Conservation (phyloP, 2,797 vertebrate genomes). For the Tapirus indicus region DNA sequence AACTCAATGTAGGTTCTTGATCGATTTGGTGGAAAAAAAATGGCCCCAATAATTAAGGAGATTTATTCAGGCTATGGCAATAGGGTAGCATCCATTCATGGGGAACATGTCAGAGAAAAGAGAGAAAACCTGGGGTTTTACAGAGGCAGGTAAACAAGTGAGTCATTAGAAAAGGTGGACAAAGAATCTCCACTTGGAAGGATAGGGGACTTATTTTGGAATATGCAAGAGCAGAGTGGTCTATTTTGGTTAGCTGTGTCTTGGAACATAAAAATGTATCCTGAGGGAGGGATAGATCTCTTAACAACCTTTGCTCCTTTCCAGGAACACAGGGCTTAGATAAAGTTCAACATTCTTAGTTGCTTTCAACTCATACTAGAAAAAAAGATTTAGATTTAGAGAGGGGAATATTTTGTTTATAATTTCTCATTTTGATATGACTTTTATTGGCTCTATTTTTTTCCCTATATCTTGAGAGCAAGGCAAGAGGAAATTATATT, state of each 20-base stretch:
- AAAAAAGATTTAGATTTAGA: constrained; percentile 44
- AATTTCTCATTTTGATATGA: constrained; percentile 5
- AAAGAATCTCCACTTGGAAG: neutral
- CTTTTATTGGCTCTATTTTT: neutral
- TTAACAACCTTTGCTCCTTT: constrained; percentile 1
- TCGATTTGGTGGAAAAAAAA: constrained; percentile 40
- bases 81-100: neutral
- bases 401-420: constrained; percentile 1
- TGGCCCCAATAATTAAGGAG: neutral
- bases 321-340: neutral
- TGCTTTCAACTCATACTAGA: neutral
- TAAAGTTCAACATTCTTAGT: constrained; percentile 13
- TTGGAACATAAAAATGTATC: neutral
- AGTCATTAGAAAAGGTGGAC: neutral
- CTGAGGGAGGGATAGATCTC: neutral
- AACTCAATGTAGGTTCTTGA: neutral
- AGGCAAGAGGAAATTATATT: neutral
- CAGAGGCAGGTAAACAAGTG: neutral
- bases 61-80: neutral
- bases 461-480: neutral
- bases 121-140: neutral
- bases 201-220: neutral
- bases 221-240: neutral
- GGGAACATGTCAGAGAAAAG: neutral
- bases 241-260: neutral